phyloP scores from a whole-genome alignment of 2,888 invertebrate genomes.

The Argyresthia goedartella region DNA sequence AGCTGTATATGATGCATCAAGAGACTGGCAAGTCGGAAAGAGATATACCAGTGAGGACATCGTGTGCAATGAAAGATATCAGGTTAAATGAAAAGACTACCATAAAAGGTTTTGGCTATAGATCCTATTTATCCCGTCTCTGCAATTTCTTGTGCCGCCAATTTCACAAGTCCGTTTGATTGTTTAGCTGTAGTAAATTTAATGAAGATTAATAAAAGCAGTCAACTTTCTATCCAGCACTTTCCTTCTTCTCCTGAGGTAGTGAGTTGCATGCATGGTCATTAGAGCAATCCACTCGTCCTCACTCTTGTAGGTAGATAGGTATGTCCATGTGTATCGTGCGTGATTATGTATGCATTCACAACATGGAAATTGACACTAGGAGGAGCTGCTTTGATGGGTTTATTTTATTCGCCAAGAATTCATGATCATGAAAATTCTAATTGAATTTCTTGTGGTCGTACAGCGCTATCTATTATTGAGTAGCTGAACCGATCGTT shows the following conservation, averaged over 20 bases:
- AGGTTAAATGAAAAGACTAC: constrained; percentile 30
- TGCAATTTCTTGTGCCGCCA: constrained; percentile 47
- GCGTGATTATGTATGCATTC: too few species aligned
- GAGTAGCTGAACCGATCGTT: too few species aligned
- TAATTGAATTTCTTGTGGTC: too few species aligned
- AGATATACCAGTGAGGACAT: constrained; percentile 47
- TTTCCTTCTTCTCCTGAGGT: not conserved
- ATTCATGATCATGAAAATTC: too few species aligned
- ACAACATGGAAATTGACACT: too few species aligned
- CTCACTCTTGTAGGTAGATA: too few species aligned
- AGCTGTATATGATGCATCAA: constrained; percentile 23
- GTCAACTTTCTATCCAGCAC: not conserved
- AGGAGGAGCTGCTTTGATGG: too few species aligned
- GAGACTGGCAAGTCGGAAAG: constrained; percentile 24
- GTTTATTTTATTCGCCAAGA: too few species aligned
- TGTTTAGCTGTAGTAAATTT: not conserved
- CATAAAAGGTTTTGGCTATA: constrained; percentile 13
- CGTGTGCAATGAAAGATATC: constrained; percentile 47
- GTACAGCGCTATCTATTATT: too few species aligned
- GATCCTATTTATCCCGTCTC: constrained; percentile 43
- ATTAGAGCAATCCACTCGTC: too few species aligned
- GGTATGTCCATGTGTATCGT: too few species aligned
- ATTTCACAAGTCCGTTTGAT: constrained; percentile 25
- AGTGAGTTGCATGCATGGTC: too few species aligned
- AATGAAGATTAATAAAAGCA: not conserved